Conservation (phyloP, 1,140 invertebrate genomes). For the Drosophila bipectinata region DNA sequence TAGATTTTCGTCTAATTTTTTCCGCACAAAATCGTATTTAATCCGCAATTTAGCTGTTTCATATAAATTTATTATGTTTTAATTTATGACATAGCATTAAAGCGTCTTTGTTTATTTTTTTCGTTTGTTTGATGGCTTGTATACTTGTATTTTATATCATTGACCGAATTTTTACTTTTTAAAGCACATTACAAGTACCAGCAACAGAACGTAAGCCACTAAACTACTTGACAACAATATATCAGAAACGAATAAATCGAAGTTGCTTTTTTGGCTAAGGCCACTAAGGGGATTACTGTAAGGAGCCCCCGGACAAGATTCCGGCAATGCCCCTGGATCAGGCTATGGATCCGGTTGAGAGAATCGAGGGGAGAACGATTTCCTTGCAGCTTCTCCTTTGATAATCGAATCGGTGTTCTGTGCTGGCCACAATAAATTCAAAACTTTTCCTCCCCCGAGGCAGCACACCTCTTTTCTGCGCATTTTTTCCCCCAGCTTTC, state of each 20-base stretch:
- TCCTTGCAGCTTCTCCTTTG: slow-evolving; percentile 20
- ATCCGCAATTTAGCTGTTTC: slow-evolving; percentile 40
- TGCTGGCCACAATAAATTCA: slow-evolving; percentile 66
- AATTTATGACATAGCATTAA: slow-evolving; percentile 38
- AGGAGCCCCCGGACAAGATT: slow-evolving; percentile 31
- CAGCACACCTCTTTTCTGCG: slow-evolving; percentile 33
- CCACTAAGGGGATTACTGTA: slow-evolving; percentile 37
- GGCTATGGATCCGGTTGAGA: slow-evolving; percentile 16
- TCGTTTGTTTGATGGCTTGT: not conserved
- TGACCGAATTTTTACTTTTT: slow-evolving; percentile 6
- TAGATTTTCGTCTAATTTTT: slow-evolving; percentile 63
- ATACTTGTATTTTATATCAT: not conserved
- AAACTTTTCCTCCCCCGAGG: slow-evolving; percentile 47
- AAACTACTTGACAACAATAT: slow-evolving; percentile 48
- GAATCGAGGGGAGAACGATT: slow-evolving; percentile 15
- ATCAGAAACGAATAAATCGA: slow-evolving; percentile 43
- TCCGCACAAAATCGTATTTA: slow-evolving; percentile 53
- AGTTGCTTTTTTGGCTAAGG: slow-evolving; percentile 6
- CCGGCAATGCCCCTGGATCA: slow-evolving; percentile 11
- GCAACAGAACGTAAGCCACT: slow-evolving; percentile 28
- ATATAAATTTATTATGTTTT: slow-evolving; percentile 49
- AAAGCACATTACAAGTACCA: slow-evolving; percentile 28
- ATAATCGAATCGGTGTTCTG: slow-evolving; percentile 52
- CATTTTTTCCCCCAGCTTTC: slow-evolving; percentile 14
- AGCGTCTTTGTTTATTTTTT: not conserved